phyloP scores from a whole-genome alignment of 2,888 invertebrate species.

The Eilema sororculum region DNA sequence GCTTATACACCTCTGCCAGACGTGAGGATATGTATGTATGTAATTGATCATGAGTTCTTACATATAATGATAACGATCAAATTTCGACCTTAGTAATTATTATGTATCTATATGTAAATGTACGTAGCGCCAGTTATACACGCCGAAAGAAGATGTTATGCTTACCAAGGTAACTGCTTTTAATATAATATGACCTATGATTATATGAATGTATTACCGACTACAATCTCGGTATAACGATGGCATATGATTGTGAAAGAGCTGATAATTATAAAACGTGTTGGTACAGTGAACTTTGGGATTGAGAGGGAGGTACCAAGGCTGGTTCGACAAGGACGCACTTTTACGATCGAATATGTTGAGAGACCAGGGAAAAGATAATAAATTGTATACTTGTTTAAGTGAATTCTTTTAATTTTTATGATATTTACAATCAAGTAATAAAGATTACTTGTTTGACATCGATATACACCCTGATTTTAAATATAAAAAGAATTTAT shows the following conservation, averaged over 20 bases:
- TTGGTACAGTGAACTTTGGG: slow-evolving; percentile 41
- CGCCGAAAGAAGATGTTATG: background rate
- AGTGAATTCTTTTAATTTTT: slow-evolving; percentile 4
- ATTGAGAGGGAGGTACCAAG: slow-evolving; percentile 45
- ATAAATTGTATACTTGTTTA: background rate
- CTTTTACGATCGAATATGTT: slow-evolving; percentile 23
- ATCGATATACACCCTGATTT: no score
- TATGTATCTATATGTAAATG: background rate
- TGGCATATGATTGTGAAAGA: slow-evolving; percentile 30
- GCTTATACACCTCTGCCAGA: no score
- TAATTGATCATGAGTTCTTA: no score
- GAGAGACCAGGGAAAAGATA: background rate
- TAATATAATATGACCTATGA: background rate
- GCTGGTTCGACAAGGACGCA: slow-evolving; percentile 34
- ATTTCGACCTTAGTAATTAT: background rate
- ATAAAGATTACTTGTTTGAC: no score
- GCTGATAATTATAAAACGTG: slow-evolving; percentile 36
- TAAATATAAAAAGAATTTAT: no score
- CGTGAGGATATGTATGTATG: no score
- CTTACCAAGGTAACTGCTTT: background rate
- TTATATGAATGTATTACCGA: slow-evolving; percentile 1
- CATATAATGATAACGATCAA: no score
- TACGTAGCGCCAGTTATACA: background rate
- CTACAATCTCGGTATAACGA: slow-evolving; percentile 4
- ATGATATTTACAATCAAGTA: background rate